Conservation (phyloP, 2,113 vertebrate genomes). For the Lipophrys pholis region DNA sequence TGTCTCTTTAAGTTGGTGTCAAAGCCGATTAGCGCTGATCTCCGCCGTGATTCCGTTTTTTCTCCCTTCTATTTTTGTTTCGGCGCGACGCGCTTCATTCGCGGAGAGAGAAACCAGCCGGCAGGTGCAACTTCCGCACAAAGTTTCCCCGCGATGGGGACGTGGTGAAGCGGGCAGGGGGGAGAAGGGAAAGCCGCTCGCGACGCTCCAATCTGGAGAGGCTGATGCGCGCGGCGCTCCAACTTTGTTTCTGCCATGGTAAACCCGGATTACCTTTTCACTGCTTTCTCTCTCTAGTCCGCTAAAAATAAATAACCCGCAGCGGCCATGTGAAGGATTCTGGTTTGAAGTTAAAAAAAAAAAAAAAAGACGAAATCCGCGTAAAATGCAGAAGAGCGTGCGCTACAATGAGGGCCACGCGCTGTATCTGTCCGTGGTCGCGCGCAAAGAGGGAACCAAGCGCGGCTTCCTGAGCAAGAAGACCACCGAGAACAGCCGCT, state of each 20-base stretch:
- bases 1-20: conserved; percentile 87
- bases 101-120: neutral
- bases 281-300: conserved; percentile 16
- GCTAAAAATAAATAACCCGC: neutral
- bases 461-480: conserved; percentile 93
- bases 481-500: conserved; percentile 92
- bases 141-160: conserved; percentile 39
- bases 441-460: conserved; percentile 92
- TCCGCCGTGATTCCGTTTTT: conserved; percentile 84
- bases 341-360: conserved; percentile 26
- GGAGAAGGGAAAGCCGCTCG: neutral
- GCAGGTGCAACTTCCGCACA: neutral
- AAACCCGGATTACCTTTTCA: conserved; percentile 61
- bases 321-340: neutral
- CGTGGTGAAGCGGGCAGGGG: neutral
- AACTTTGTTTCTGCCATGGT: conserved; percentile 64
- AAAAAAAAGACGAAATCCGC: neutral
- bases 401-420: conserved; percentile 96
- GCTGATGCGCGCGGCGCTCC: conserved; percentile 35
- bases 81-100: neutral
- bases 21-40: conserved; percentile 92
- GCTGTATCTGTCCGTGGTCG: conserved; percentile 88
- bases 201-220: conserved; percentile 15
- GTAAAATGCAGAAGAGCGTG: conserved; percentile 95
- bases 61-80: conserved; percentile 76